phyloP scores from a whole-genome alignment of 2,888 invertebrate species.

The Agelastica alni region DNA sequence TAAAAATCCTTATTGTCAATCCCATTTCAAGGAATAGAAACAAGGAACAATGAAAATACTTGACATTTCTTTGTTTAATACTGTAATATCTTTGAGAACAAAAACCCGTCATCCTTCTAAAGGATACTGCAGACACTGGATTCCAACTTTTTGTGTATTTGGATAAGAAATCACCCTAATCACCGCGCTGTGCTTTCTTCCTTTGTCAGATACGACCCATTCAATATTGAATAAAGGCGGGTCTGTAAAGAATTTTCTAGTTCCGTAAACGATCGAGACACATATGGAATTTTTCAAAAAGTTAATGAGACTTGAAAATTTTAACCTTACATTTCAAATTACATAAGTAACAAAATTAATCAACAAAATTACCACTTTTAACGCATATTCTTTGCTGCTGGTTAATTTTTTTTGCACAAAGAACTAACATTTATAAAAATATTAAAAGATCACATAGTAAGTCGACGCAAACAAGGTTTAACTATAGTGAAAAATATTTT shows the following conservation, averaged over 20 bases:
- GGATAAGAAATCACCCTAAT: conserved; percentile 40
- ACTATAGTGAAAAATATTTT: too few relatives aligned
- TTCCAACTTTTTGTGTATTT: conserved; percentile 29
- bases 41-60: conserved; percentile 7
- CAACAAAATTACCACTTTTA: too few relatives aligned
- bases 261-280: conserved; percentile 39
- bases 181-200: conserved; percentile 35
- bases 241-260: conserved; percentile 39
- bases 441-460: too few relatives aligned
- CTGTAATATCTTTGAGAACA: conserved; percentile 19
- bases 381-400: too few relatives aligned
- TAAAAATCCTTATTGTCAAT: conserved; percentile 1
- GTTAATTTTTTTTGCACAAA: too few relatives aligned
- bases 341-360: neutral
- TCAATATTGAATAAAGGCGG: conserved; percentile 40
- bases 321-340: too few relatives aligned
- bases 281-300: conserved; percentile 35
- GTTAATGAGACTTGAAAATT: conserved; percentile 43
- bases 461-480: too few relatives aligned
- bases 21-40: conserved; percentile 3
- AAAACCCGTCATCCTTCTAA: conserved; percentile 13
- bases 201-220: conserved; percentile 38
- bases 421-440: too few relatives aligned
- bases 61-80: conserved; percentile 14
- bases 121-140: conserved; percentile 26